A percentile compares a stretch with the other conserved stretches of the same genome.
phyloP scores from a whole-genome alignment of 2,113 vertebrate species.

The Salvator merianae region DNA sequence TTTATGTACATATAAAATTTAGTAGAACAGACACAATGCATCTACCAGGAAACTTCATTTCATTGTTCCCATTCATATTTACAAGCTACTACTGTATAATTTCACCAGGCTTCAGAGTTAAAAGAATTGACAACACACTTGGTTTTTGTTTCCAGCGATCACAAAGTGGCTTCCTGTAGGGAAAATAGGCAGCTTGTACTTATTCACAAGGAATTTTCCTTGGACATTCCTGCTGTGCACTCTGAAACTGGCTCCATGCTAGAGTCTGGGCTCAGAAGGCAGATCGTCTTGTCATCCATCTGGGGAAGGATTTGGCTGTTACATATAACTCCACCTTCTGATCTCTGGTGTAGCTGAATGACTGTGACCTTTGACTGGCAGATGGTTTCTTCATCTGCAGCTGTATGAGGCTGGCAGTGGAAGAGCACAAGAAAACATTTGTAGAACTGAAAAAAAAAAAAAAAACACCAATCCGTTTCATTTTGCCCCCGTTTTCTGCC shows the following conservation, averaged over 20 bases:
- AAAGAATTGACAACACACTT: slow-evolving; percentile 7
- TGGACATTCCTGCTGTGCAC: background rate
- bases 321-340: accelerated
- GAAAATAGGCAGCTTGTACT: slow-evolving; percentile 19
- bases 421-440: slow-evolving; percentile 83
- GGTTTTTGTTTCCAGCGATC: background rate
- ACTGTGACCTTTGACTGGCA: slow-evolving; percentile 73
- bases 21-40: background rate
- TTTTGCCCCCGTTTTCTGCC: background rate
- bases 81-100: slow-evolving; percentile 17
- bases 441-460: slow-evolving; percentile 77
- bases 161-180: slow-evolving; percentile 25
- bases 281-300: slow-evolving; percentile 23
- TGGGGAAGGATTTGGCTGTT: slow-evolving; percentile 13
- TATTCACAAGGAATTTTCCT: slow-evolving; percentile 13
- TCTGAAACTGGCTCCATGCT: slow-evolving; percentile 26
- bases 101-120: slow-evolving; percentile 8
- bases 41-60: background rate
- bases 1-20: background rate
- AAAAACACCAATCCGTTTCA: background rate
- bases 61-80: slow-evolving; percentile 2
- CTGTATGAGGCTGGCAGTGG: slow-evolving; percentile 64
- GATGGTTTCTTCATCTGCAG: slow-evolving; percentile 56
- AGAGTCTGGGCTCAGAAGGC: slow-evolving; percentile 21
- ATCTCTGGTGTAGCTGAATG: slow-evolving; percentile 72